Conservation (phyloP, 2,797 vertebrate species). For the Rhadinocentrus ornatus region DNA sequence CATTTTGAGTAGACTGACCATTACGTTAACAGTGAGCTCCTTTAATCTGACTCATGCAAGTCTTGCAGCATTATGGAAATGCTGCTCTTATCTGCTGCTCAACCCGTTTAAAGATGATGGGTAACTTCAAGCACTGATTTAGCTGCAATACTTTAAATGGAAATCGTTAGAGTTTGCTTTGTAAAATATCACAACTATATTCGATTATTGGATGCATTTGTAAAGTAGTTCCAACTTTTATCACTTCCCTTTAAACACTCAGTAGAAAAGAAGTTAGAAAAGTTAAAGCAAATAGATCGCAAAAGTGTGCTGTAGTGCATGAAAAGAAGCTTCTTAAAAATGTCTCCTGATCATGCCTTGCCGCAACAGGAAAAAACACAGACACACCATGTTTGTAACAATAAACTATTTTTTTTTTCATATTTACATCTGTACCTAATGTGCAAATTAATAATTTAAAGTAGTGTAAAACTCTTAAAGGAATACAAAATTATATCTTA, state of each 20-base stretch:
- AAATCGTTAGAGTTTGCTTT: not conserved
- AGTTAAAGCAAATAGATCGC: not conserved
- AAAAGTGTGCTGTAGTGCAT: conserved; percentile 8
- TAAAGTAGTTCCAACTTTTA: not conserved
- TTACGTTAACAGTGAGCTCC: not conserved
- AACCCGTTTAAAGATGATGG: not conserved
- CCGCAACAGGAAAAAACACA: conserved; percentile 77
- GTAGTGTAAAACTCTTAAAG: conserved; percentile 86
- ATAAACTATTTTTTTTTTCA: conserved; percentile 87
- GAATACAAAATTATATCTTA: conserved; percentile 85
- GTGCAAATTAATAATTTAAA: conserved; percentile 90
- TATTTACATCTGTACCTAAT: conserved; percentile 87
- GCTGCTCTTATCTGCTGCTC: not conserved
- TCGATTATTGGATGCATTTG: not conserved
- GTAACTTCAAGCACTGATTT: conserved; percentile 1
- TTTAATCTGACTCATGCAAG: not conserved
- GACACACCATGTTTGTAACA: conserved; percentile 85
- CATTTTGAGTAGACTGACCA: conserved; percentile 12
- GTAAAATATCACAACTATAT: conserved; percentile 2
- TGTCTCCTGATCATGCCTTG: conserved; percentile 16
- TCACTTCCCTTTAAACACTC: not conserved
- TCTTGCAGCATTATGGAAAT: not conserved
- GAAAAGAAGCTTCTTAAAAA: conserved; percentile 8
- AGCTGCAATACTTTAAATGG: conserved; percentile 5
- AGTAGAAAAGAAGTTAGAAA: conserved; percentile 1